phyloP scores from a whole-genome alignment of 2,797 vertebrate genomes.

The Phoeniculus purpureus region DNA sequence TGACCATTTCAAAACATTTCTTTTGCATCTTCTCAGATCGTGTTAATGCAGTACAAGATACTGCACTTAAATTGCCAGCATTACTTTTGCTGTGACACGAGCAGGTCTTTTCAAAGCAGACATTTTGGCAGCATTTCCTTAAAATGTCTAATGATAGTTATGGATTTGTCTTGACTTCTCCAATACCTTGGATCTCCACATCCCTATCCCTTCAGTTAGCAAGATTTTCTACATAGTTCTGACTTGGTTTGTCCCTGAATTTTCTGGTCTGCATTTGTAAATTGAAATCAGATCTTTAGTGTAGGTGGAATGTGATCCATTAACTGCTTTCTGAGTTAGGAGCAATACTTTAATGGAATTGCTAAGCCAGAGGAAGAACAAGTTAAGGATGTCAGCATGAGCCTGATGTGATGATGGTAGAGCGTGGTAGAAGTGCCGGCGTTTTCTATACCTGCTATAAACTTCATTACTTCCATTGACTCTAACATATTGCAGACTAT shows the following conservation, averaged over 20 bases:
- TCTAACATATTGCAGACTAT: background rate
- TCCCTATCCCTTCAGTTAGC: background rate
- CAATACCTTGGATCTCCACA: background rate
- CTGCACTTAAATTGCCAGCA: background rate
- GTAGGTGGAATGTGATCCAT: constrained; percentile 17
- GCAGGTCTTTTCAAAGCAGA: constrained; percentile 10
- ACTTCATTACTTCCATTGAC: constrained; percentile 39
- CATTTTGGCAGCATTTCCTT: background rate
- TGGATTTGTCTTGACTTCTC: background rate
- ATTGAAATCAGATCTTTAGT: constrained; percentile 12
- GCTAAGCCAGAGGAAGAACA: background rate
- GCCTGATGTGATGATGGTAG: background rate
- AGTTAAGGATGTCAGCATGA: constrained; percentile 7
- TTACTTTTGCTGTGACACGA: background rate
- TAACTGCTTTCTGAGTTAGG: constrained; percentile 7
- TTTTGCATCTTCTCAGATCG: background rate
- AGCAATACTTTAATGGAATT: background rate
- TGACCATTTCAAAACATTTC: constrained; percentile 1
- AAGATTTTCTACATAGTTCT: background rate
- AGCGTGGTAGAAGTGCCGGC: background rate
- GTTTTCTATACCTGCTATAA: background rate
- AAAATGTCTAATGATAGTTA: background rate
- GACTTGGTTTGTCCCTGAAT: background rate
- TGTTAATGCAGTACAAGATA: background rate
- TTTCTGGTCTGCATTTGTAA: constrained; percentile 20